phyloP scores from a whole-genome alignment of 2,888 invertebrate genomes.

The Eupithecia inturbata region DNA sequence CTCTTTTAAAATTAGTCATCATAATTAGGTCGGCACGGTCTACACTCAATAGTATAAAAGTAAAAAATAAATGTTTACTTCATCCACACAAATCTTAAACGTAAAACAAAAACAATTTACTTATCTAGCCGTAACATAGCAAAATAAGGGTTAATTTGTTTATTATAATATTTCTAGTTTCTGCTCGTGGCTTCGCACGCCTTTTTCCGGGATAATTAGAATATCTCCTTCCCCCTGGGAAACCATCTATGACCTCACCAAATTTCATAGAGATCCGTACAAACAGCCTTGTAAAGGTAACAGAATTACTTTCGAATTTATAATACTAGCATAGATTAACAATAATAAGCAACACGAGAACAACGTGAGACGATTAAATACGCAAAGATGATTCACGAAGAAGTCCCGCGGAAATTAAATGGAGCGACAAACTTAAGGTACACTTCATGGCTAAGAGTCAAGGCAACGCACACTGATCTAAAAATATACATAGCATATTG shows the following conservation, averaged over 20 bases:
- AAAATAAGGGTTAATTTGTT: background rate
- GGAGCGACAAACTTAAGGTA: background rate
- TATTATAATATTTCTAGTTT: background rate
- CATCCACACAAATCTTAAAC: background rate
- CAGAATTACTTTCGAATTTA: background rate
- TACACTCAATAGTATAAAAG: background rate
- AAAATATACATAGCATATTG: background rate
- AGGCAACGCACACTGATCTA: background rate
- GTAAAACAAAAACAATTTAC: background rate
- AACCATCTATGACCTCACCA: background rate
- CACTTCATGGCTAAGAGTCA: no score
- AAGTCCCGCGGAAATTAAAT: background rate
- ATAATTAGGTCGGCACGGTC: background rate
- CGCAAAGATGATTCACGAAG: background rate
- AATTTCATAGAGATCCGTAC: no score
- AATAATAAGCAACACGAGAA: background rate
- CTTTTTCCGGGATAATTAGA: background rate
- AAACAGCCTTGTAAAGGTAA: no score
- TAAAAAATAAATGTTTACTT: background rate
- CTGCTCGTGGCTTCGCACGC: background rate
- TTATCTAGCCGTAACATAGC: background rate
- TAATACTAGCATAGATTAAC: background rate
- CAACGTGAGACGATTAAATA: background rate
- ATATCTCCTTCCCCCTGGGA: background rate
- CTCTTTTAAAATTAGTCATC: background rate